phyloP scores from a whole-genome alignment of 2,113 vertebrate species.

The Athene noctua region DNA sequence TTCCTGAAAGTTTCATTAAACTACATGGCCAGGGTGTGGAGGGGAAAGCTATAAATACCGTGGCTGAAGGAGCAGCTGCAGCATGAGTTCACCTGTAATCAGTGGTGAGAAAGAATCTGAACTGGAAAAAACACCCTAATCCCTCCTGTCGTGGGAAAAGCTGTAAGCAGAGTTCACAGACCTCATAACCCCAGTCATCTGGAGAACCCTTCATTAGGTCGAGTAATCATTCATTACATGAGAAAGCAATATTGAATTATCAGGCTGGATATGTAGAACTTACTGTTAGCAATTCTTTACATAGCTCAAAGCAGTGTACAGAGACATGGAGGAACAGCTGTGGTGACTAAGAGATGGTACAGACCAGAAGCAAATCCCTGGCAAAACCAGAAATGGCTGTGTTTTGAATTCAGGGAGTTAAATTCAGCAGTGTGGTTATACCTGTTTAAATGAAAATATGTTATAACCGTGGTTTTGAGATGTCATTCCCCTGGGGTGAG shows the following conservation, averaged over 20 bases:
- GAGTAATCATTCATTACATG: not conserved
- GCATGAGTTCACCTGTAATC: not conserved
- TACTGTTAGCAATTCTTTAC: not conserved
- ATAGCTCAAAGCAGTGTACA: not conserved
- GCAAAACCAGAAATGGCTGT: not conserved
- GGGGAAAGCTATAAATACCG: not conserved
- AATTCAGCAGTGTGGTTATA: not conserved
- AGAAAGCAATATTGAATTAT: not conserved
- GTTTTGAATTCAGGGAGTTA: not conserved
- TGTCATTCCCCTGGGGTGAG: not conserved
- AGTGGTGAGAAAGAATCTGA: not conserved
- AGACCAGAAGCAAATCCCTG: not conserved
- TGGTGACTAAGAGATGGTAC: not conserved
- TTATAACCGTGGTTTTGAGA: not conserved
- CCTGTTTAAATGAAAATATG: not conserved
- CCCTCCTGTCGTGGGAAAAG: not conserved
- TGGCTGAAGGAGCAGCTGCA: not conserved
- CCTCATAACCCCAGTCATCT: rapidly evolving
- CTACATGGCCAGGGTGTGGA: not conserved
- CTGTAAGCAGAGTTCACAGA: not conserved
- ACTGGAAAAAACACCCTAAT: not conserved
- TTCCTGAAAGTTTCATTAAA: not conserved
- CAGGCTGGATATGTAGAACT: not conserved
- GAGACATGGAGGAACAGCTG: not conserved
- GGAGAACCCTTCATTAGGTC: not conserved